Conservation (phyloP, 2,113 vertebrate species). For the mouse (Mus musculus) region DNA sequence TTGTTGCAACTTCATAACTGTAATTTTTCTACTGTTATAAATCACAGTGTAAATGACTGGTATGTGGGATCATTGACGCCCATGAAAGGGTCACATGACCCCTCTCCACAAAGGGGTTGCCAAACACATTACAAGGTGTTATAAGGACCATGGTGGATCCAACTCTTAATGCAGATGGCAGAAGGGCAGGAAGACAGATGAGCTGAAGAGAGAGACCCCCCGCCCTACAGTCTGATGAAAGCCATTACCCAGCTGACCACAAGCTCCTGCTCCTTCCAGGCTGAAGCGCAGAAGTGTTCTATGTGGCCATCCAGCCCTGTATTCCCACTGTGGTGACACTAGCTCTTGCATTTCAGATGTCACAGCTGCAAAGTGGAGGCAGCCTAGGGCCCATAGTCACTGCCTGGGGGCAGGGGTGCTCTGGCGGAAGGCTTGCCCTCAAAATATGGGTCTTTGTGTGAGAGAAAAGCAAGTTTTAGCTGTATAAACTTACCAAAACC, state of each 20-base stretch:
- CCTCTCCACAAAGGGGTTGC: background rate
- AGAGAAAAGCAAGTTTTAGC: background rate
- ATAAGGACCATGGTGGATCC: background rate
- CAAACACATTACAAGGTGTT: background rate
- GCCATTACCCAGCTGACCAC: background rate
- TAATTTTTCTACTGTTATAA: background rate
- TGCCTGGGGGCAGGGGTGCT: background rate
- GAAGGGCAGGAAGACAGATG: background rate
- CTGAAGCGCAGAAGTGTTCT: background rate
- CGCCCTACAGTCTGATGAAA: background rate
- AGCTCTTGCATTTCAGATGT: background rate
- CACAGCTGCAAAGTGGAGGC: background rate
- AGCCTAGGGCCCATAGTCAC: background rate
- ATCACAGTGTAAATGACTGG: background rate
- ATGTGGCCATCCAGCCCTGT: background rate
- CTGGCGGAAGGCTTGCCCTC: background rate
- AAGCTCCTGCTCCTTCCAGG: background rate
- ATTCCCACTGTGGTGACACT: background rate
- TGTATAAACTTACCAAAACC: background rate
- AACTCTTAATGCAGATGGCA: background rate
- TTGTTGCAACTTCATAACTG: background rate
- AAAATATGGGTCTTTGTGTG: background rate
- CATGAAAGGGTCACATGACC: background rate
- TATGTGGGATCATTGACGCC: background rate
- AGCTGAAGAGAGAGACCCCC: background rate